These are phyloP conservation scores for Adrianichthys oophorus DNA, from an alignment of 2,797 vertebrate species.

Conservation along the genomic window DNA sequence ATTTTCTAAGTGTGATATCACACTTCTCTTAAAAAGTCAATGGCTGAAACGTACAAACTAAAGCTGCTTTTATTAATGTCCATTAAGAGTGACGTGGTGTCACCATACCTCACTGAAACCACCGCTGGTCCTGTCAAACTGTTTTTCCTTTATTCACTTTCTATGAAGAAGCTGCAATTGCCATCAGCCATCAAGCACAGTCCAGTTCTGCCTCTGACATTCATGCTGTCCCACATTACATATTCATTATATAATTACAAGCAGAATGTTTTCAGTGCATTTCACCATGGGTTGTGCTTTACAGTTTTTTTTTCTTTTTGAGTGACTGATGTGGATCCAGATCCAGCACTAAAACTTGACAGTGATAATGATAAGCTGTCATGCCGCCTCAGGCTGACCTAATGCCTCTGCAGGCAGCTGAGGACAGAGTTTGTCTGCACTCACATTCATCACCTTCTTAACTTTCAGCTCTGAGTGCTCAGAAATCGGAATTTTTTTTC, in stretches of 20 bases:
- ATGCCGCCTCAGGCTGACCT: slow-evolving; percentile 14
- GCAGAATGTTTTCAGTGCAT: not conserved
- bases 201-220: not conserved
- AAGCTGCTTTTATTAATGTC: not conserved
- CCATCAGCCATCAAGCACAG: slow-evolving; percentile 2
- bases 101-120: slow-evolving; percentile 32
- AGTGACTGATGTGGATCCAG: slow-evolving; percentile 17
- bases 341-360: slow-evolving; percentile 18
- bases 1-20: too few relatives aligned
- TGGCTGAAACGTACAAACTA: not conserved
- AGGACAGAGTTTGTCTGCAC: not conserved
- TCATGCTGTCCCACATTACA: not conserved
- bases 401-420: slow-evolving; percentile 15
- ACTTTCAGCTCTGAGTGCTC: too few relatives aligned
- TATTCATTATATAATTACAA: not conserved
- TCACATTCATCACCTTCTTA: too few relatives aligned
- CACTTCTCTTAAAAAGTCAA: not conserved
- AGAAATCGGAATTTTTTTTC: too few relatives aligned
- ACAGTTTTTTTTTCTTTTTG: slow-evolving; percentile 1
- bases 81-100: slow-evolving; percentile 9
- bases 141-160: slow-evolving; percentile 9
- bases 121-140: slow-evolving; percentile 19
- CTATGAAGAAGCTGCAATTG: not conserved
- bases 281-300: slow-evolving; percentile 6
- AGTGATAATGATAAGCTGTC: slow-evolving; percentile 25